A percentile compares a stretch with the other conserved stretches of the same genome.
Conservation (phyloP, 2,797 vertebrate species). For the Phoxinus dragarum region DNA sequence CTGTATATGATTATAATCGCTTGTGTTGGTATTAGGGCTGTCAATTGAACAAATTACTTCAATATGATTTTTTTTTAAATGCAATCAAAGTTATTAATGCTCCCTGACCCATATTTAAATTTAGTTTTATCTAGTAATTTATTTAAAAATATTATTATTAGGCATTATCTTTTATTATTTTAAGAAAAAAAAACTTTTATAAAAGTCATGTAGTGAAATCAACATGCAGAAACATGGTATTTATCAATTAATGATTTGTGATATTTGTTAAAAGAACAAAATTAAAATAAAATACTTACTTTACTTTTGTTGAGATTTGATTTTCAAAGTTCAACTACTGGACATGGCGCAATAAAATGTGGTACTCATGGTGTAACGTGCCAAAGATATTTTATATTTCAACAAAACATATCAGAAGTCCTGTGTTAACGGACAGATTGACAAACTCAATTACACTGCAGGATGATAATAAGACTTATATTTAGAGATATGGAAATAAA, state of each 20-base stretch:
- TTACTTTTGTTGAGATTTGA: background rate
- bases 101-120: too few relatives aligned
- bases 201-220: background rate
- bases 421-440: background rate
- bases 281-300: too few relatives aligned
- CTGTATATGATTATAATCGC: conserved; percentile 52
- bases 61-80: background rate
- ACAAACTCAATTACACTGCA: background rate
- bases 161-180: background rate
- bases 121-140: background rate
- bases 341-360: background rate
- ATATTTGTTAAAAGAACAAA: background rate
- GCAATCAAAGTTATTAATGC: background rate
- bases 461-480: background rate
- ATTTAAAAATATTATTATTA: background rate
- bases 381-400: background rate
- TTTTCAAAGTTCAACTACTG: background rate
- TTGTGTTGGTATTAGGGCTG: conserved; percentile 53
- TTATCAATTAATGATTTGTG: background rate
- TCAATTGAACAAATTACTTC: conserved; percentile 20
- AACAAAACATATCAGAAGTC: background rate
- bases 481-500: background rate
- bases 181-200: background rate
- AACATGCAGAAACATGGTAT: background rate
- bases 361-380: background rate